Percentiles rank a stretch among this genome's conserved stretches.
Evolutionary conservation across 2,797 vertebrate species (phyloP).

Genomic region (Molossus molossus): DNA sequence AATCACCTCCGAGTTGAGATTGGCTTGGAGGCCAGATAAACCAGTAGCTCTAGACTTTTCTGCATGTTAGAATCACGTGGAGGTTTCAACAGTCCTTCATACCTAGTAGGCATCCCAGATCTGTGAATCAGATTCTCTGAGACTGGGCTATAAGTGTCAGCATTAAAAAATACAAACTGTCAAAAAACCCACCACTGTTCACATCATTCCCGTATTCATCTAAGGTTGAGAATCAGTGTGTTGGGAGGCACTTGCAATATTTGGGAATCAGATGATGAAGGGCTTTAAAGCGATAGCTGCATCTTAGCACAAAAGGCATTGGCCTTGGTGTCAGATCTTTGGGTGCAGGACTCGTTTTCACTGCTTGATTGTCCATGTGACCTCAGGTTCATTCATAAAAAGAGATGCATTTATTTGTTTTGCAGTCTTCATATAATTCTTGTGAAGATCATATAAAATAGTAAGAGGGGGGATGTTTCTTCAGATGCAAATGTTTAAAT

Average conservation of each 20-base stretch:
- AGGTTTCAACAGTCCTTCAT: background rate
- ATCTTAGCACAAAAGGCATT: background rate
- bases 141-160: background rate
- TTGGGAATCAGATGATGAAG: background rate
- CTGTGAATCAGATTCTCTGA: background rate
- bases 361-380: background rate
- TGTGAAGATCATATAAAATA: background rate
- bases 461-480: background rate
- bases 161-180: background rate
- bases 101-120: background rate
- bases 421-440: background rate
- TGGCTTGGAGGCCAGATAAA: background rate
- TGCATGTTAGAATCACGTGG: background rate
- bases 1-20: background rate
- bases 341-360: background rate
- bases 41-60: background rate
- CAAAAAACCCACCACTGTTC: background rate
- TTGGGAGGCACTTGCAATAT: background rate
- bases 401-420: background rate
- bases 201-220: background rate
- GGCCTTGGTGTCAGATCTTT: background rate
- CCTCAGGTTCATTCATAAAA: slow-evolving; percentile 4
- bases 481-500: background rate
- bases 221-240: background rate
- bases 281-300: background rate